These are phyloP conservation scores for Channa argus DNA, from an alignment of 2,113 vertebrate species.

Conservation along the genomic window DNA sequence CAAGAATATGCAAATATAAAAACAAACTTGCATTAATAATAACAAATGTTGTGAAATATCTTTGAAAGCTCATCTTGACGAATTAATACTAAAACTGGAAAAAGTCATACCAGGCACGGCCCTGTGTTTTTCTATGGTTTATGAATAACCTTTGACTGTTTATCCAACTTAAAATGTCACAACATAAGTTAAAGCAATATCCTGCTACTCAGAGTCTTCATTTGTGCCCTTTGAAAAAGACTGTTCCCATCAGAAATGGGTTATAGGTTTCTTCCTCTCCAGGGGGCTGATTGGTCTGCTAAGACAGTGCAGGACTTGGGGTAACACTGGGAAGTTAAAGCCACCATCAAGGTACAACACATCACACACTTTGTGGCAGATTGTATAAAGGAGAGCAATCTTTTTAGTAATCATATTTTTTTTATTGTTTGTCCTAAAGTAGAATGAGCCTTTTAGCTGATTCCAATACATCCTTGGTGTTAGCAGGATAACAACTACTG, in stretches of 20 bases:
- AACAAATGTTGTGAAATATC: too few relatives aligned
- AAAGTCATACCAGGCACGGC: neutral
- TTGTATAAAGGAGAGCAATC: neutral
- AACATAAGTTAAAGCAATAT: neutral
- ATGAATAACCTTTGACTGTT: neutral
- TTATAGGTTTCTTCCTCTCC: neutral
- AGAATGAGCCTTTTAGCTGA: constrained; percentile 4
- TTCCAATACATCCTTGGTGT: constrained; percentile 1
- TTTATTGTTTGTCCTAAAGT: constrained; percentile 50
- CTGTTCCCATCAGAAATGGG: neutral
- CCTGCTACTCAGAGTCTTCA: constrained; percentile 1
- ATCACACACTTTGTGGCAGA: neutral
- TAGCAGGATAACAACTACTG: neutral
- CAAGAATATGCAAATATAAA: too few relatives aligned
- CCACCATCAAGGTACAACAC: neutral
- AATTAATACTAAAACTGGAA: neutral
- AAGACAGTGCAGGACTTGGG: neutral
- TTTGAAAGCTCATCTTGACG: too few relatives aligned
- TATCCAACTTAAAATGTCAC: constrained; percentile 2
- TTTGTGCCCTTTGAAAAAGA: neutral
- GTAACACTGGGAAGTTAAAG: neutral
- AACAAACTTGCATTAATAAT: too few relatives aligned
- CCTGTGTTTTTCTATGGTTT: neutral
- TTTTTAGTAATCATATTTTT: neutral
- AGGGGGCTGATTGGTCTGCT: neutral